Base-by-base conservation (phyloP, 2,113 vertebrate species). In the Atlantisia rogersi region DNA sequence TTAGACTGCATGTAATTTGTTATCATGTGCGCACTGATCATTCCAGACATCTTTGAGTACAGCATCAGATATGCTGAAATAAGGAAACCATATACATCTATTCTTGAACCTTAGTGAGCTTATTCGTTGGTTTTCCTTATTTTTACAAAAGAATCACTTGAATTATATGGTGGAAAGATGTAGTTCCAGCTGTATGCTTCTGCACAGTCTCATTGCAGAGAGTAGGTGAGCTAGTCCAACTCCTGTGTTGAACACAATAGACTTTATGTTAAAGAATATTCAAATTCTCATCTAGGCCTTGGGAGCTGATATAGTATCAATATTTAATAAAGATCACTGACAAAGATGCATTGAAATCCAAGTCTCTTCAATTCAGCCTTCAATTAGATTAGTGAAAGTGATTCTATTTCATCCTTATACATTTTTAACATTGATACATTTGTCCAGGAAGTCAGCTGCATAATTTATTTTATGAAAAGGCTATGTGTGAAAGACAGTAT, bases 351-450 rank as follows among this genome's bases (percentile, higher is more conserved):
- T 78, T 92, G 90, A 94, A 94, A 93, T 91, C 28, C 58, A 96
- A 91, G 78, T 87, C 52, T 71, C 22, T 73, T 83, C 60, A 85
- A 63, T 94, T 91, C 48, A 82, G 69, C 10, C 50, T 81, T 86
- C 83, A 83, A 1, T 95, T 92, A 84, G 65, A 84, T 89, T 78
- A 74, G 46, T 37, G 22, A 64, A 92, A 90, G 85, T 71, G 70
- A 84, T 95, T 90, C 74, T 84, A 0, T 82, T 94, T 95, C 88
- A 82, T 91, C 35, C 86, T 94, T 92, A 88, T 73, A 71, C 75
- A 92, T 93, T 90, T 96, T 95, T 91, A 96, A 94, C 68, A 56
- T 82, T 82, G 75, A 92, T 92, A 71, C 39, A 64, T 87, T 95
- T 95, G 71, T 82, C 25, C 35, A 64, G 70, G 37, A 89, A 92